phyloP scores from a whole-genome alignment of 2,797 vertebrate species.

The Pseudochaenichthys georgianus region DNA sequence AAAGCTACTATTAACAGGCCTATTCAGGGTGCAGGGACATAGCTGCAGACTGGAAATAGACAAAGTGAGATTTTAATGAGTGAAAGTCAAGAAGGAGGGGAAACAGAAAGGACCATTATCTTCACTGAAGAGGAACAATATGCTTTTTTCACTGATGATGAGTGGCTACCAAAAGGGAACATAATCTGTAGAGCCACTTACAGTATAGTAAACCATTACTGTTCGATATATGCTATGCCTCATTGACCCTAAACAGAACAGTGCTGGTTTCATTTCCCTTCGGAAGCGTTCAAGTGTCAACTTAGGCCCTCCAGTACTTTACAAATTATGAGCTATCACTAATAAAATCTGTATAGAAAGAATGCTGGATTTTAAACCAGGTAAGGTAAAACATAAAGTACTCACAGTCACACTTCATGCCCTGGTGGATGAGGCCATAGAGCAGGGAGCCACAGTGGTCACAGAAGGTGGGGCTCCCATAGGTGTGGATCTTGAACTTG shows the following conservation, averaged over 20 bases:
- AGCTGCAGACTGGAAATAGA: conserved; percentile 47
- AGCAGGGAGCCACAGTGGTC: conserved; percentile 97
- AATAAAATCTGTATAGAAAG: neutral
- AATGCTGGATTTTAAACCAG: neutral
- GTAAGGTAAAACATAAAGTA: conserved; percentile 12
- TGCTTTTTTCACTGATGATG: neutral
- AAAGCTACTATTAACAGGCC: conserved; percentile 17
- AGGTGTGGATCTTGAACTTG: conserved; percentile 98
- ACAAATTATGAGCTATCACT: neutral
- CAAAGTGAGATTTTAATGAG: conserved; percentile 44
- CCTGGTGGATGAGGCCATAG: conserved; percentile 86
- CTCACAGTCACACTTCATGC: conserved; percentile 85
- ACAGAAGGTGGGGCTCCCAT: conserved; percentile 96
- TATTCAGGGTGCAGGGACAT: conserved; percentile 33
- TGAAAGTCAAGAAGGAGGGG: conserved; percentile 21
- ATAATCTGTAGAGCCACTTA: conserved; percentile 19
- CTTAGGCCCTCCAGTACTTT: neutral
- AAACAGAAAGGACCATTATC: neutral
- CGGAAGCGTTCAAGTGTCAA: neutral
- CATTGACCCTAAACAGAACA: conserved; percentile 1
- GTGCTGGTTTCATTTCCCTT: neutral
- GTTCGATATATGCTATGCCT: conserved; percentile 2
- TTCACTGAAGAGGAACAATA: conserved; percentile 22
- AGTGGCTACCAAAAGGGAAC: conserved; percentile 21
- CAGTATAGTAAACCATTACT: neutral